These are phyloP conservation scores for Drosophila trichaetosa DNA, from an alignment of 2,888 invertebrate species.

Conservation along the genomic window DNA sequence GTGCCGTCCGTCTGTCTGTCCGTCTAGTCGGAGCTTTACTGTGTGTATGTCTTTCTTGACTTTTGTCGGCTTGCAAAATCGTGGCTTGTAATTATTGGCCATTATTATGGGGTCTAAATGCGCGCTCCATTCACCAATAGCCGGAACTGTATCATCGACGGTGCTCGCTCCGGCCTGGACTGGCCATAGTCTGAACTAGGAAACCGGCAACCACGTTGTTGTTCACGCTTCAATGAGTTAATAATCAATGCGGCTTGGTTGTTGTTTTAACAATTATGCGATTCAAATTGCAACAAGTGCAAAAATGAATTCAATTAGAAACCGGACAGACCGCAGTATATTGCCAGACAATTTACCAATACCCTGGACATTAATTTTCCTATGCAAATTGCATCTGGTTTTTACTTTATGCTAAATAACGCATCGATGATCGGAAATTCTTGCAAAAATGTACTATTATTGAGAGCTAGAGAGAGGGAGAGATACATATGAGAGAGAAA, in stretches of 20 bases:
- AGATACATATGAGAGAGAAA: conserved; percentile 1
- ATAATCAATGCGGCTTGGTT: conserved; percentile 55
- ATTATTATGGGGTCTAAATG: conserved; percentile 70
- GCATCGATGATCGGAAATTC: conserved; percentile 45
- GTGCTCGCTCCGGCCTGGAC: conserved; percentile 9
- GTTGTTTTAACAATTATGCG: conserved; percentile 58
- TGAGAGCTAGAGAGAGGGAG: conserved; percentile 2
- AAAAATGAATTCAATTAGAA: conserved; percentile 60
- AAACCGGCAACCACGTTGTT: conserved; percentile 45
- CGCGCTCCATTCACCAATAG: conserved; percentile 63
- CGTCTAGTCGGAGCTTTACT: conserved; percentile 13
- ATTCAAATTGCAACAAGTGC: conserved; percentile 66
- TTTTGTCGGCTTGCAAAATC: conserved; percentile 71
- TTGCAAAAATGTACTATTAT: conserved; percentile 14
- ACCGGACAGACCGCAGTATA: conserved; percentile 22
- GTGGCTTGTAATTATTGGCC: conserved; percentile 78
- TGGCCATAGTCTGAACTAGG: conserved; percentile 44
- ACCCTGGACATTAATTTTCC: conserved; percentile 6
- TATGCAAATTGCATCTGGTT: conserved; percentile 43
- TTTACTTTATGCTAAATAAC: conserved; percentile 1
- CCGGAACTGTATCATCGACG: conserved; percentile 68
- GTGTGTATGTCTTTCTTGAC: conserved; percentile 27
- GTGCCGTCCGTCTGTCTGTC: conserved; percentile 23
- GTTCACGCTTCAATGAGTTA: conserved; percentile 65
- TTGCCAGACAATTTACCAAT: conserved; percentile 51